phyloP scores from a whole-genome alignment of 1,140 invertebrate genomes.

The Paralvinella palmiformis region DNA sequence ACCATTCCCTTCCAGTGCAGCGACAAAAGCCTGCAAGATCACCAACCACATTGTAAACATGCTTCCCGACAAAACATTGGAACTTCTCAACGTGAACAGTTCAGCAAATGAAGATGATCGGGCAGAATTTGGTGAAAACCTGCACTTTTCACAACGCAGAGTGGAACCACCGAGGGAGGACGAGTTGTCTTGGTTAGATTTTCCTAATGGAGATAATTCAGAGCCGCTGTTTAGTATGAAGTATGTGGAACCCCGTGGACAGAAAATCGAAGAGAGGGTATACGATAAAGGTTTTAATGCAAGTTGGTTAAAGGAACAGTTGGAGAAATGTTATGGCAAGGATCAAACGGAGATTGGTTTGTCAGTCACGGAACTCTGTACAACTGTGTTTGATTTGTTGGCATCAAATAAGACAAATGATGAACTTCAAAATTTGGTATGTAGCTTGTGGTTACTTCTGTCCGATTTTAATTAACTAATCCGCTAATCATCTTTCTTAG shows the following conservation, averaged over 20 bases:
- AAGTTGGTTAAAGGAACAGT: conserved; percentile 31
- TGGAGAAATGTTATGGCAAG: conserved; percentile 29
- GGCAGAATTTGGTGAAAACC: conserved; percentile 39
- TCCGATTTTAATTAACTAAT: neutral
- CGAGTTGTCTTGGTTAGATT: conserved; percentile 29
- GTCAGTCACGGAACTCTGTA: conserved; percentile 31
- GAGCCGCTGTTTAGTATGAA: conserved; percentile 53
- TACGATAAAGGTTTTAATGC: conserved; percentile 18
- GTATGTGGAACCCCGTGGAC: conserved; percentile 18
- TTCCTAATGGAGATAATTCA: conserved; percentile 45
- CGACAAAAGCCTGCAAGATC: conserved; percentile 37
- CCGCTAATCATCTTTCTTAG: neutral
- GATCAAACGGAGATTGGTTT: conserved; percentile 28
- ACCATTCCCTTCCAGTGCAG: conserved; percentile 40
- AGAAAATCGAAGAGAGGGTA: neutral
- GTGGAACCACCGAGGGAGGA: neutral
- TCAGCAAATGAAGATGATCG: neutral
- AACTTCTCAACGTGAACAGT: neutral
- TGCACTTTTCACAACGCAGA: conserved; percentile 35
- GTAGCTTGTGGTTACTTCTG: conserved; percentile 1
- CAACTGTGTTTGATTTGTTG: conserved; percentile 43
- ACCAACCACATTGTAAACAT: conserved; percentile 37
- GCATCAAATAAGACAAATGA: conserved; percentile 52
- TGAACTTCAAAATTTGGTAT: conserved; percentile 72
- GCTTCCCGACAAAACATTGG: conserved; percentile 28